Conservation (phyloP, 2,113 vertebrate genomes). For the Loxodonta africana region DNA sequence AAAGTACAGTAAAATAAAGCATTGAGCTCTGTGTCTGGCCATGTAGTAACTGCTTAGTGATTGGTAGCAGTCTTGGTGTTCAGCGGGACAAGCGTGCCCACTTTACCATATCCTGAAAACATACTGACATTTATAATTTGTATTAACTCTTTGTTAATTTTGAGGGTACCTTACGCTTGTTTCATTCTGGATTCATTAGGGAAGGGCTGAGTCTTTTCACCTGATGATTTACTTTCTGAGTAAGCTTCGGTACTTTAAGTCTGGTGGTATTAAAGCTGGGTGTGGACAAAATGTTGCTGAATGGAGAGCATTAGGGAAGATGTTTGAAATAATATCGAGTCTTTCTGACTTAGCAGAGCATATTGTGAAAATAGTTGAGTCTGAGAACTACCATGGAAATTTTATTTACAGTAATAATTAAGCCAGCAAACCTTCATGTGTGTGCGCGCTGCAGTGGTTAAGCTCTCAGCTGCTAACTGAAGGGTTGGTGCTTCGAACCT, state of each 20-base stretch:
- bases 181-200: slow-evolving; percentile 48
- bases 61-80: background rate
- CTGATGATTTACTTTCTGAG: slow-evolving; percentile 24
- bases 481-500: background rate
- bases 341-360: slow-evolving; percentile 16
- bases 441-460: background rate
- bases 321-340: slow-evolving; percentile 20
- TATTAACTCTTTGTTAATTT: background rate
- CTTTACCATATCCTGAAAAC: background rate
- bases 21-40: background rate
- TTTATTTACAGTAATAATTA: slow-evolving; percentile 12
- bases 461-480: background rate
- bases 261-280: background rate
- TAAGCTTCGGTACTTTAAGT: slow-evolving; percentile 25
- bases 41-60: background rate
- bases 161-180: background rate
- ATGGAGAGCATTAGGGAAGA: background rate
- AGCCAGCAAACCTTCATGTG: background rate
- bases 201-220: slow-evolving; percentile 13
- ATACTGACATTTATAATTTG: background rate
- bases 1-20: background rate
- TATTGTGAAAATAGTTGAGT: slow-evolving; percentile 32
- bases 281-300: slow-evolving; percentile 28
- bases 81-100: background rate
- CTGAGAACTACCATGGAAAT: slow-evolving; percentile 8